Conservation (phyloP, 2,888 invertebrate species). For the Melanotus villosus region DNA sequence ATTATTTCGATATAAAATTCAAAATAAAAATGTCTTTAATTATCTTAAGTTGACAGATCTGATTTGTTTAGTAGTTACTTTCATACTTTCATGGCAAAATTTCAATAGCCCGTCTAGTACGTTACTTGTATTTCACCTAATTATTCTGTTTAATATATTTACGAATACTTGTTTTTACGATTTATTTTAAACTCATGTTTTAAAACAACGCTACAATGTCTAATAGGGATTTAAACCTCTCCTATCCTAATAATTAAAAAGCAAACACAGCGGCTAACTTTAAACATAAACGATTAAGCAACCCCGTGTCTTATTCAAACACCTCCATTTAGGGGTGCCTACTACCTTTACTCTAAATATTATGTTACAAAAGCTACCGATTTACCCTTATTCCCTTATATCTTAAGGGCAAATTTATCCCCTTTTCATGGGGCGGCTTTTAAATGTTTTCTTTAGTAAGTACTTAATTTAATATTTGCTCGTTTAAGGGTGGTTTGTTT, state of each 20-base stretch:
- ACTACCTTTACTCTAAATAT: conserved; percentile 46
- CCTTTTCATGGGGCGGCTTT: conserved; percentile 30
- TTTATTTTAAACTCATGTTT: too few species aligned
- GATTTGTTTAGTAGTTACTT: too few species aligned
- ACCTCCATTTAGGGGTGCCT: conserved; percentile 38
- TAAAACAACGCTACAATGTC: too few species aligned
- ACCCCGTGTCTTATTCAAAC: conserved; percentile 40
- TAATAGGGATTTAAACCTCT: background rate
- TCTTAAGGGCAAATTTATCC: conserved; percentile 33
- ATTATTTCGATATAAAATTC: too few species aligned
- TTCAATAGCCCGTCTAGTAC: too few species aligned
- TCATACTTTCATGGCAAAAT: too few species aligned
- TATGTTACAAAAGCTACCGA: conserved; percentile 48
- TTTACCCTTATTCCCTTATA: conserved; percentile 37
- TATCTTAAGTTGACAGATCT: too few species aligned
- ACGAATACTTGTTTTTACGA: too few species aligned
- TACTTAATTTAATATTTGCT: conserved; percentile 41
- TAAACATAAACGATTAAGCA: conserved; percentile 40
- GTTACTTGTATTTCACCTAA: too few species aligned
- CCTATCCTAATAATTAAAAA: conserved; percentile 30
- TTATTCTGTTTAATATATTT: too few species aligned
- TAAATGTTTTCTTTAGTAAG: conserved; percentile 39
- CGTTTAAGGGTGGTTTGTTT: conserved; percentile 44
- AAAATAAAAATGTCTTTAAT: too few species aligned
- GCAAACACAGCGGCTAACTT: conserved; percentile 40